Conservation (phyloP, 2,888 invertebrate genomes). For the Noctua comes region DNA sequence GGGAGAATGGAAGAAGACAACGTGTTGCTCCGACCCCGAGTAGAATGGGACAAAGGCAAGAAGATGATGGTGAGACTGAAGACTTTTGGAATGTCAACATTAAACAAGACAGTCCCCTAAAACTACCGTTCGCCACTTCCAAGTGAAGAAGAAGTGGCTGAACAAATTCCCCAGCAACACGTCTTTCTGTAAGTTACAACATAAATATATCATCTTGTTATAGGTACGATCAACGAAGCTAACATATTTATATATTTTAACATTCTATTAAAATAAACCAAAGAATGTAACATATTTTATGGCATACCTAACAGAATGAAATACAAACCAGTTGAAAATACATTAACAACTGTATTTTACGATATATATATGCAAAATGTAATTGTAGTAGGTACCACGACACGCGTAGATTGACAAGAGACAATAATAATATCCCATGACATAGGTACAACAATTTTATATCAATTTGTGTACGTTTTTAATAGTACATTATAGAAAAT, state of each 20-base stretch:
- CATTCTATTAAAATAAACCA: neutral
- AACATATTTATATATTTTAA: neutral
- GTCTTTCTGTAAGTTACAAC: neutral
- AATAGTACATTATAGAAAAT: conserved; percentile 21
- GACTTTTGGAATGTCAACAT: neutral
- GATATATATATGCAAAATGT: neutral
- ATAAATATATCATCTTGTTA: neutral
- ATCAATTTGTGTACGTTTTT: neutral
- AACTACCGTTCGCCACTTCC: neutral
- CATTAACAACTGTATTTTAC: neutral
- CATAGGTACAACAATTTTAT: neutral
- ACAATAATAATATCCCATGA: conserved; percentile 9
- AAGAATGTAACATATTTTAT: neutral
- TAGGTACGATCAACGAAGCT: neutral
- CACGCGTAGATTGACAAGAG: neutral
- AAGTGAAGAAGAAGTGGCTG: neutral
- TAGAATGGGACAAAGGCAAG: too few relatives aligned
- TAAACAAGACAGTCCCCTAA: neutral
- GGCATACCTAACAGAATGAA: neutral
- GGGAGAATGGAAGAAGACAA: too few relatives aligned
- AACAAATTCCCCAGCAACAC: neutral
- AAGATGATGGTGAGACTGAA: too few relatives aligned
- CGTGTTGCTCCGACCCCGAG: too few relatives aligned
- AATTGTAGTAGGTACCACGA: neutral
- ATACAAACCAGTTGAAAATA: conserved; percentile 2